These are phyloP conservation scores for Bombus haemorrhoidalis DNA, from an alignment of 1,140 invertebrate species.

Conservation along the genomic window DNA sequence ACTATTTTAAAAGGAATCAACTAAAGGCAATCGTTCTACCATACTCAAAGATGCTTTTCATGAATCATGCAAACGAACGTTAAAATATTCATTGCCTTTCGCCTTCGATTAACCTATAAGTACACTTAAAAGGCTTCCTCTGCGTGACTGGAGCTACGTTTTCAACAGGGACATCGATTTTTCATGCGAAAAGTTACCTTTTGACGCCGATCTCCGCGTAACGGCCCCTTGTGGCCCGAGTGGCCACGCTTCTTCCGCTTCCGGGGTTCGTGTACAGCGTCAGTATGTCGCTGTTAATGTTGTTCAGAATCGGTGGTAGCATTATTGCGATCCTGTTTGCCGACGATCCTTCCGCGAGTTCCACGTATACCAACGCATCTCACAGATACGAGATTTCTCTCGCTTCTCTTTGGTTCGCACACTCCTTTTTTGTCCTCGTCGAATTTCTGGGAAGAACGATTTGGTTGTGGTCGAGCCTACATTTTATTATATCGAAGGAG, in stretches of 20 bases:
- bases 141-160: not conserved
- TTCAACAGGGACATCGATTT: not conserved
- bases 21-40: not conserved
- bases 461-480: not conserved
- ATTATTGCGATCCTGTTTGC: conserved; percentile 55
- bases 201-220: conserved; percentile 80
- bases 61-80: not conserved
- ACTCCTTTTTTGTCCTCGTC: not conserved
- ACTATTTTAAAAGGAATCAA: not conserved
- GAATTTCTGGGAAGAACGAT: not conserved
- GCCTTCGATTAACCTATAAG: not conserved
- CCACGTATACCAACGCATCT: conserved; percentile 33
- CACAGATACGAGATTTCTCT: conserved; percentile 2
- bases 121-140: too few species aligned
- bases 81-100: not conserved
- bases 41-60: not conserved
- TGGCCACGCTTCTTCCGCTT: conserved; percentile 69
- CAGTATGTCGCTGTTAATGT: conserved; percentile 78
- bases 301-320: conserved; percentile 78
- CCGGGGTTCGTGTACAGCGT: conserved; percentile 77
- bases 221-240: conserved; percentile 69
- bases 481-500: not conserved
- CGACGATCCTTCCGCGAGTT: conserved; percentile 53
- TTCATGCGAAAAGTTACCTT: conserved; percentile 70
- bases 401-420: too few species aligned